Percentiles rank a stretch among this genome's conserved stretches.
Evolutionary conservation across 2,113 vertebrate genomes (phyloP).

Genomic region (Sprattus sprattus): DNA sequence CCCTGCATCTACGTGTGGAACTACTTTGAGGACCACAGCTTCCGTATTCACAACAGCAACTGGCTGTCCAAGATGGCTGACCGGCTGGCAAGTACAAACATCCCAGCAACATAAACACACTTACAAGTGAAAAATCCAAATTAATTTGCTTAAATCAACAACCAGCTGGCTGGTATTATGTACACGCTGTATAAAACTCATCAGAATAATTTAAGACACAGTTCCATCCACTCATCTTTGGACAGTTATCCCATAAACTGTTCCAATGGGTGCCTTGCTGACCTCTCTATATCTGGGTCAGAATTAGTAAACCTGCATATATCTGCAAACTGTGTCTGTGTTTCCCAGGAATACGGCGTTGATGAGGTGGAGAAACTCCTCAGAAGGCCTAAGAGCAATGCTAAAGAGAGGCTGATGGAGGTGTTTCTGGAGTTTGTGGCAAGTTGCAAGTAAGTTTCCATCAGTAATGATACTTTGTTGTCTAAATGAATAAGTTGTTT

Average conservation of each 20-base stretch:
- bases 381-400: conserved; percentile 72
- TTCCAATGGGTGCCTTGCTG: not conserved
- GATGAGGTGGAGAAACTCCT: conserved; percentile 78
- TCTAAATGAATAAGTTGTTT: not conserved
- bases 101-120: not conserved
- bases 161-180: not conserved
- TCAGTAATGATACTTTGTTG: not conserved
- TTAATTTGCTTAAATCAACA: not conserved
- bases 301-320: not conserved
- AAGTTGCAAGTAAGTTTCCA: conserved; percentile 81
- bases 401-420: conserved; percentile 73
- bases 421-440: conserved; percentile 83
- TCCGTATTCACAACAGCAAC: conserved; percentile 83
- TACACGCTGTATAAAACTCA: not conserved
- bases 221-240: not conserved
- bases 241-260: not conserved
- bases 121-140: not conserved
- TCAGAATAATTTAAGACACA: not conserved
- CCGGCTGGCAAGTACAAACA: conserved; percentile 75
- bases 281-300: not conserved
- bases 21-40: conserved; percentile 87
- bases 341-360: conserved; percentile 79
- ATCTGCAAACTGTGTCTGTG: not conserved
- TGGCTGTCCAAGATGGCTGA: conserved; percentile 85
- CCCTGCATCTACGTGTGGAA: conserved; percentile 85